A percentile compares a stretch with the other conserved stretches of the same genome.
phyloP scores from a whole-genome alignment of 2,888 invertebrate genomes.

The Magallana nippona region DNA sequence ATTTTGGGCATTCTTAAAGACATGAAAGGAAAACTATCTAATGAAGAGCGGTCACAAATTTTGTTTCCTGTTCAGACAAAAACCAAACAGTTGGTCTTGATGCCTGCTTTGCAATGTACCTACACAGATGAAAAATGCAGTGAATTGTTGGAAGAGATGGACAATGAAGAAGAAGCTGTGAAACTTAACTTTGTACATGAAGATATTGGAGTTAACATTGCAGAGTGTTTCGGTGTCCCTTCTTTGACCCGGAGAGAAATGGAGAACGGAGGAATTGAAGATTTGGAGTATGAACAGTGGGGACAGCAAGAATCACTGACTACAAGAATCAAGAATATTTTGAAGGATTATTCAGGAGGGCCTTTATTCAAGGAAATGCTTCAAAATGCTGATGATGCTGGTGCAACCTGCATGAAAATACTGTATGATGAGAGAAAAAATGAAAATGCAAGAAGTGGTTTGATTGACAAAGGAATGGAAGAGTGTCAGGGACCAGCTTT shows the following conservation, averaged over 20 bases:
- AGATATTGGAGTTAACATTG: conserved; percentile 54
- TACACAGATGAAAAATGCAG: conserved; percentile 15
- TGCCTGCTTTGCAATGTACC: conserved; percentile 35
- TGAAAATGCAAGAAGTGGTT: conserved; percentile 54
- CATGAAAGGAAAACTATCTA: background rate
- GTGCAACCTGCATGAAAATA: conserved; percentile 68
- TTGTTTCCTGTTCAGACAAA: conserved; percentile 34
- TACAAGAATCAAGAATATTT: conserved; percentile 60
- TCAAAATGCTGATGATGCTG: conserved; percentile 76
- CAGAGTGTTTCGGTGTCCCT: conserved; percentile 61
- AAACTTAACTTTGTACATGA: conserved; percentile 61
- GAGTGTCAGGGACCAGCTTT: conserved; percentile 72
- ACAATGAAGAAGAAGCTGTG: conserved; percentile 49
- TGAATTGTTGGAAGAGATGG: background rate
- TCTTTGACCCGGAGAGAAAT: conserved; percentile 57
- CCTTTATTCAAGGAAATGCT: conserved; percentile 73
- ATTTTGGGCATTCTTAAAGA: conserved; percentile 41
- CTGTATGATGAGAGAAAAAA: conserved; percentile 72
- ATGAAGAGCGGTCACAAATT: background rate
- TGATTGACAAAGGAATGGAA: conserved; percentile 67
- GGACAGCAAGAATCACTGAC: conserved; percentile 74
- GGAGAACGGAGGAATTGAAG: conserved; percentile 48
- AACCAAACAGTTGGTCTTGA: background rate
- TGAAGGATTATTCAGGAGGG: conserved; percentile 73
- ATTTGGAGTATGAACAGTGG: conserved; percentile 51